Conservation (phyloP, 1,140 invertebrate genomes). For the Aphaenogaster rudis region DNA sequence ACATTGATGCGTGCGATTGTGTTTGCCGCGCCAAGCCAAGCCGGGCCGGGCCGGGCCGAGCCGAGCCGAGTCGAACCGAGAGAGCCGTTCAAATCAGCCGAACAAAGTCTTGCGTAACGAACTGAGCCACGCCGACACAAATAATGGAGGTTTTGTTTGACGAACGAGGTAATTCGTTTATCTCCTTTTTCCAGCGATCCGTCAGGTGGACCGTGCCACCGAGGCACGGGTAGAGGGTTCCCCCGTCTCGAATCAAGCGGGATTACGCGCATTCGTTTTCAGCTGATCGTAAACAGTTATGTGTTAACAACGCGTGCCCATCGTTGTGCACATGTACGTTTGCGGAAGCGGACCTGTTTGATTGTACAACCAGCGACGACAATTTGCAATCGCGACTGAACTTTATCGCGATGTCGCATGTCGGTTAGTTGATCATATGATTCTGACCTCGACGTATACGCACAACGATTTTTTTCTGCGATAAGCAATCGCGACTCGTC, state of each 20-base stretch:
- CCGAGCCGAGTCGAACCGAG: background rate
- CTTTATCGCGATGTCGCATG: slow-evolving; percentile 5
- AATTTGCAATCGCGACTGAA: slow-evolving; percentile 50
- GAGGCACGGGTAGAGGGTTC: background rate
- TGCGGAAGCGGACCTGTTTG: slow-evolving; percentile 38
- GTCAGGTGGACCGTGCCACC: slow-evolving; percentile 50
- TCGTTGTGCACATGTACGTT: slow-evolving; percentile 17
- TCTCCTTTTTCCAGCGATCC: slow-evolving; percentile 76
- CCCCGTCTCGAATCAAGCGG: slow-evolving; percentile 71
- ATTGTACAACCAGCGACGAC: slow-evolving; percentile 46
- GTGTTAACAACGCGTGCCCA: slow-evolving; percentile 70
- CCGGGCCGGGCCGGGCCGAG: background rate
- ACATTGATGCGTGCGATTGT: slow-evolving; percentile 34
- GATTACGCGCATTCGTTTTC: slow-evolving; percentile 75
- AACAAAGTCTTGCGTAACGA: slow-evolving; percentile 76
- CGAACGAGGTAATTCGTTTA: slow-evolving; percentile 76
- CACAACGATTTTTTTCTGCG: background rate
- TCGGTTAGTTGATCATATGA: slow-evolving; percentile 10
- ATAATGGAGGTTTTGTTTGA: slow-evolving; percentile 77
- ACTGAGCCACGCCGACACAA: slow-evolving; percentile 74
- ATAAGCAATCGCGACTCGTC: background rate
- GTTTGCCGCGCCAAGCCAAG: slow-evolving; percentile 28
- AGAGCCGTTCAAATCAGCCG: slow-evolving; percentile 62
- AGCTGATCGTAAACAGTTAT: slow-evolving; percentile 75
- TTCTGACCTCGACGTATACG: background rate